phyloP scores from a whole-genome alignment of 2,797 vertebrate genomes.

The Sternarchorhynchus goeldii region DNA sequence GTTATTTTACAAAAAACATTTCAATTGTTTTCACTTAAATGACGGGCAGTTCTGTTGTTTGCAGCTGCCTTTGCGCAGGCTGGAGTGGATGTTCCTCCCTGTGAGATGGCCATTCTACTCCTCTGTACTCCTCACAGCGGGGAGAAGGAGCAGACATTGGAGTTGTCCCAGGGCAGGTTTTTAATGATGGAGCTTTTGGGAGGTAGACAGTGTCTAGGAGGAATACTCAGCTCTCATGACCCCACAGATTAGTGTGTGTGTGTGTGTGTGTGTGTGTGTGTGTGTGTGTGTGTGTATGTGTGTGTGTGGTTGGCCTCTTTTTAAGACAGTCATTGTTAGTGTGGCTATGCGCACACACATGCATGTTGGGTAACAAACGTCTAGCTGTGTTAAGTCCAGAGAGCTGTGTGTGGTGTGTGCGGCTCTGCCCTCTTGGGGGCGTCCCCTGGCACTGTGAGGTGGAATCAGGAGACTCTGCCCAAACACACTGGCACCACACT shows the following conservation, averaged over 20 bases:
- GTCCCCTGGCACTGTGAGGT: conserved; percentile 43
- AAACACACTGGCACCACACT: background rate
- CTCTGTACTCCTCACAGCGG: too few species aligned
- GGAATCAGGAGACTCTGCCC: conserved; percentile 1
- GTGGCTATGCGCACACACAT: background rate
- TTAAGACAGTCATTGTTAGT: background rate
- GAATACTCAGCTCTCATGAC: conserved; percentile 55
- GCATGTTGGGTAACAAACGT: too few species aligned
- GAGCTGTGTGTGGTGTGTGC: conserved; percentile 32
- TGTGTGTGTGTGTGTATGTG: conserved; percentile 42
- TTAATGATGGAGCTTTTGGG: conserved; percentile 65
- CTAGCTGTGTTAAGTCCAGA: too few species aligned
- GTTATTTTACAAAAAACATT: too few species aligned
- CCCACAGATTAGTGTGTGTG: conserved; percentile 41
- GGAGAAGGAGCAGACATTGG: conserved; percentile 36
- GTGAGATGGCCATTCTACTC: too few species aligned
- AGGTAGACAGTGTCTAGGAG: conserved; percentile 60
- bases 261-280: conserved; percentile 22
- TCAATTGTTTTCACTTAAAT: too few species aligned
- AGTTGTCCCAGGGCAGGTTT: conserved; percentile 70
- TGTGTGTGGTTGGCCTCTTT: conserved; percentile 2
- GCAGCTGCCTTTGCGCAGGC: too few species aligned
- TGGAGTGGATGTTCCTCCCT: too few species aligned
- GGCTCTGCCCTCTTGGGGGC: conserved; percentile 46
- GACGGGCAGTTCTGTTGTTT: too few species aligned